Percentiles rank a stretch among this genome's conserved stretches.
These are phyloP conservation scores for Polietes domitor DNA, from an alignment of 2,888 invertebrate species.

Conservation along the genomic window DNA sequence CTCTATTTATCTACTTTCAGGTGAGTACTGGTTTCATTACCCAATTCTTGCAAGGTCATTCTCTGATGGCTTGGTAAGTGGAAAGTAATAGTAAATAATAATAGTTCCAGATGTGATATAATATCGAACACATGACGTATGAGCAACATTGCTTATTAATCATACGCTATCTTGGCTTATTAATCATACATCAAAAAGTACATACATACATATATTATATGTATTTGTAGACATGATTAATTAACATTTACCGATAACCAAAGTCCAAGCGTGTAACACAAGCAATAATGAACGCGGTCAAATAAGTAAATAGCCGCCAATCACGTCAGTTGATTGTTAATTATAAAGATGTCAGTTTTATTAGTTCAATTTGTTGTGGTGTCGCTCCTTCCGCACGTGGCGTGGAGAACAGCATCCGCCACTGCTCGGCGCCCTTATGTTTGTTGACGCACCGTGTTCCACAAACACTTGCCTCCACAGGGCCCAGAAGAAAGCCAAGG, in stretches of 20 bases:
- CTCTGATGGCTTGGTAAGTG: not conserved
- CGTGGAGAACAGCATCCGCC: not conserved
- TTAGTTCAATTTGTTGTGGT: not conserved
- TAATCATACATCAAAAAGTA: not conserved
- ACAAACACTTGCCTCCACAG: not conserved
- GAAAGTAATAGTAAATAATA: not conserved
- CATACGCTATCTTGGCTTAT: not conserved
- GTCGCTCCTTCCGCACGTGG: not conserved
- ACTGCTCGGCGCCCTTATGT: not conserved
- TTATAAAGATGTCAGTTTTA: not conserved
- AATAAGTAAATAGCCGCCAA: not conserved
- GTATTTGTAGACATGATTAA: no score
- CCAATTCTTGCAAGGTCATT: not conserved
- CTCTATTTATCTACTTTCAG: not conserved
- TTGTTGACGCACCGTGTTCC: not conserved
- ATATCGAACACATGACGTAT: not conserved
- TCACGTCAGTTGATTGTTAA: not conserved
- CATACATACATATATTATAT: no score
- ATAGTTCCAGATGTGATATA: not conserved
- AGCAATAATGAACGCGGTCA: no score
- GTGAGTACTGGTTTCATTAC: not conserved
- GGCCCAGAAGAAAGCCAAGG: constrained; percentile 17
- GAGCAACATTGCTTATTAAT: not conserved
- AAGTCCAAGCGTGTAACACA: no score
- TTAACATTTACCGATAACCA: no score